Base-by-base conservation (phyloP, 2,797 vertebrate species). In the Myotis daubentonii region DNA sequence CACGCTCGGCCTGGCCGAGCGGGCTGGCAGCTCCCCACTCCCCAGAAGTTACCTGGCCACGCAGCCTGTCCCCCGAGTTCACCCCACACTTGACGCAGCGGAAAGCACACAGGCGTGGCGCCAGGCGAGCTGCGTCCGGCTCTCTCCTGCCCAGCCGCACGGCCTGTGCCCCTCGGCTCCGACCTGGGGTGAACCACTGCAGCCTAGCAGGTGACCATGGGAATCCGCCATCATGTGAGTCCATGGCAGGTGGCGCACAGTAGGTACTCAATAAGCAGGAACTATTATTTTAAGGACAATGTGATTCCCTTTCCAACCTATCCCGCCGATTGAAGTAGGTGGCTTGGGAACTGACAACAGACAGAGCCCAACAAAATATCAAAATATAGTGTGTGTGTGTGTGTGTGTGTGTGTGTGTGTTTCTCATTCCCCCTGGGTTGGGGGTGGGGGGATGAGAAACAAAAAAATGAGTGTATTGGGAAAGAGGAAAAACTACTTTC, bases 151-250 rank as follows among this genome's bases (percentile, higher is more conserved):
- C 17, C 2, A 6, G 36, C 51, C 28, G 12, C 19, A 65, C 23
- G 78, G 30, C 71, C 36, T 0, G 1, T 20, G 15, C 25, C 6
- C 30, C 44, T 74, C 11, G 2, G n/a, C 30, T 44, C n/a, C 30
- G 53, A 2, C 22, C 6, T 2, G 23, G 15, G 19, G 23, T 23
- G 33, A 74, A 8, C 10, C 13, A 30, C 22, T 74, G 44, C 89
- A 53, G 1, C 25, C 57, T n/a, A 13, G 1, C 6, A 12, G 5
- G 44, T 36, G 17, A 12, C 0, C 2, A 10, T 1, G 30, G 28
- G 10, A 19, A 33, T 25, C 0, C 0, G 55, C 30, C 4, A 0
- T 2, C 3, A 20, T 1, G 1, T 0, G 1, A 1, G 17, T 25
- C 71, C 57, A 0, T 2, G 2, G 3, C 4, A 5, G 71, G 17